Evolutionary conservation across 2,113 vertebrate species (phyloP).

Genomic region (Poecilia latipinna): DNA sequence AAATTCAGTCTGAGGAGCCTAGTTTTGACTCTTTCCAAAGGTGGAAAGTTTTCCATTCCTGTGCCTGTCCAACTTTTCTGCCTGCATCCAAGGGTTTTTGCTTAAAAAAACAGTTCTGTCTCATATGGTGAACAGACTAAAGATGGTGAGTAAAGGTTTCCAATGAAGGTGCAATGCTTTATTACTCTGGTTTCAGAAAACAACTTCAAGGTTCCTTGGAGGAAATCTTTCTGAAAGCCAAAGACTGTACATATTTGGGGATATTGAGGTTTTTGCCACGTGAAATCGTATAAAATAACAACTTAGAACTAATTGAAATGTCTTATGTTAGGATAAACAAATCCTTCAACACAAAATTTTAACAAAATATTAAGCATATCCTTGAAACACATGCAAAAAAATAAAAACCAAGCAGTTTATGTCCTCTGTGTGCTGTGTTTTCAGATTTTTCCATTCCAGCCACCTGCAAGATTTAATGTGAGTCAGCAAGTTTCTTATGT

Average conservation of each 20-base stretch:
- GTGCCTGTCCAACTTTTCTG: constrained; percentile 19
- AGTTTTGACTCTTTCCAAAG: constrained; percentile 19
- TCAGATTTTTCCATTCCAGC: not conserved
- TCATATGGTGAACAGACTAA: not conserved
- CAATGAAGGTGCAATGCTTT: constrained; percentile 16
- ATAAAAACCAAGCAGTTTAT: not conserved
- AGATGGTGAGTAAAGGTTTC: constrained; percentile 21
- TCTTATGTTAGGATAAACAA: not conserved
- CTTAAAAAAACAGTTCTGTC: constrained; percentile 13
- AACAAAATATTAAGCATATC: not conserved
- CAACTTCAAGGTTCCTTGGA: not conserved
- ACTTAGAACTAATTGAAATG: not conserved
- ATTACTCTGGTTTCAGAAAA: constrained; percentile 11
- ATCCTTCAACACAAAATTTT: not conserved
- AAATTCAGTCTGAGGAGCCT: constrained; percentile 28
- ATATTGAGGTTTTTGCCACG: not conserved
- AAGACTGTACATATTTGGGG: not conserved
- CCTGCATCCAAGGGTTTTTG: constrained; percentile 9
- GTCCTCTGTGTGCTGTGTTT: not conserved
- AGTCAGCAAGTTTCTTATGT: constrained; percentile 21
- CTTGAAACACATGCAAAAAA: not conserved
- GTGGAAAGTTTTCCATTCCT: constrained; percentile 40
- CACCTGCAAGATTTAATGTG: not conserved
- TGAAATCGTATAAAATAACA: not conserved
- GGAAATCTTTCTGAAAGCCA: not conserved